Percentiles rank a stretch among this genome's conserved stretches.
Conservation (phyloP, 2,113 vertebrate genomes). For the Pelmatolapia mariae region DNA sequence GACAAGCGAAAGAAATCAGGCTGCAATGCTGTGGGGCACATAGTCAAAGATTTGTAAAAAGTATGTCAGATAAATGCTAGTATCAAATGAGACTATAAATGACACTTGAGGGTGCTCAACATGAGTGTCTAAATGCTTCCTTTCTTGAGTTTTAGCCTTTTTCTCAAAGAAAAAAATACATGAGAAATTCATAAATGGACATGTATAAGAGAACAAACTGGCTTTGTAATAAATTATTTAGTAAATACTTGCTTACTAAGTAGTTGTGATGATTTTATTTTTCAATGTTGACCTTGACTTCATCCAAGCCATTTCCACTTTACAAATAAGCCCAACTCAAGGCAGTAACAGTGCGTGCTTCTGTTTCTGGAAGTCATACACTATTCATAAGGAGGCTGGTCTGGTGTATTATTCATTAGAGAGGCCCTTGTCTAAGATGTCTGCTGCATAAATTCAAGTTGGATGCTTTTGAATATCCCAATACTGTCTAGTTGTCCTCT, state of each 20-base stretch:
- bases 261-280: neutral
- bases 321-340: neutral
- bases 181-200: neutral
- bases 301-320: neutral
- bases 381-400: neutral
- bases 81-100: neutral
- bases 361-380: neutral
- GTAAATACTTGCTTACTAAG: neutral
- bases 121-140: neutral
- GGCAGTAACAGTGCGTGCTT: neutral
- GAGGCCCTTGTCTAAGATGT: neutral
- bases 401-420: constrained; percentile 8
- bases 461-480: neutral
- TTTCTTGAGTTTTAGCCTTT: neutral
- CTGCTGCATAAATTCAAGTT: neutral
- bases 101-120: neutral
- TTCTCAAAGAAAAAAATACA: neutral
- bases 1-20: neutral
- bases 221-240: neutral
- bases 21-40: neutral
- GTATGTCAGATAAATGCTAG: neutral
- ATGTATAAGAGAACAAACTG: neutral
- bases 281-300: neutral
- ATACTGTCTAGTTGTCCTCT: neutral
- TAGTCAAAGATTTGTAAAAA: neutral